Conservation (phyloP, 2,888 invertebrate species). For the Ptychoptera contaminata region DNA sequence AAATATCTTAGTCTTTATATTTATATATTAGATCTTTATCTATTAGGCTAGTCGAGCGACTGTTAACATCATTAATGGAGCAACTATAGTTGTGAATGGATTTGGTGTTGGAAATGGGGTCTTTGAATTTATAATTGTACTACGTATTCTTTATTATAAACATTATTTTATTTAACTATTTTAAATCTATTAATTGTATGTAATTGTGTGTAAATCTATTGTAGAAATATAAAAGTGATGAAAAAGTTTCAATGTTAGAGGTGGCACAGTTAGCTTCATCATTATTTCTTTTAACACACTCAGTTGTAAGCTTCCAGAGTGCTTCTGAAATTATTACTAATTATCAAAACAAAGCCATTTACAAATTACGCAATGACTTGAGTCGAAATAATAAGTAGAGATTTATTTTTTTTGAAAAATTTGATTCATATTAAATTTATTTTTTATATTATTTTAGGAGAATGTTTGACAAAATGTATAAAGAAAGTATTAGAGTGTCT, state of each 20-base stretch:
- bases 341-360: slow-evolving; percentile 15
- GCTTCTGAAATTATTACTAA: slow-evolving; percentile 21
- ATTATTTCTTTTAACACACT: slow-evolving; percentile 24
- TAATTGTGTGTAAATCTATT: no score
- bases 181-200: no score
- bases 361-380: slow-evolving; percentile 17
- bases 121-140: slow-evolving; percentile 16
- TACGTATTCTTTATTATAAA: neutral
- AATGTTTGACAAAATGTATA: slow-evolving; percentile 21
- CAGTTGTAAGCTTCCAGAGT: slow-evolving; percentile 22
- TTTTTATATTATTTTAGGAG: slow-evolving; percentile 13
- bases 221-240: slow-evolving; percentile 21
- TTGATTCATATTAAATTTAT: neutral
- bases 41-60: slow-evolving; percentile 12
- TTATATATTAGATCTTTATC: no score
- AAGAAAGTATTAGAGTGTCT: slow-evolving; percentile 19
- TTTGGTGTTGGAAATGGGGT: slow-evolving; percentile 20
- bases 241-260: slow-evolving; percentile 19
- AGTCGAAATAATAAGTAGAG: slow-evolving; percentile 22
- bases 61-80: slow-evolving; percentile 23
- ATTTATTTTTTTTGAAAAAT: neutral
- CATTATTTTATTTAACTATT: neutral
- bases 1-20: no score
- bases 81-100: slow-evolving; percentile 22
- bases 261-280: slow-evolving; percentile 21